These are phyloP conservation scores for Brachyrhaphis roseni DNA, from an alignment of 2,797 vertebrate genomes.

Conservation along the genomic window DNA sequence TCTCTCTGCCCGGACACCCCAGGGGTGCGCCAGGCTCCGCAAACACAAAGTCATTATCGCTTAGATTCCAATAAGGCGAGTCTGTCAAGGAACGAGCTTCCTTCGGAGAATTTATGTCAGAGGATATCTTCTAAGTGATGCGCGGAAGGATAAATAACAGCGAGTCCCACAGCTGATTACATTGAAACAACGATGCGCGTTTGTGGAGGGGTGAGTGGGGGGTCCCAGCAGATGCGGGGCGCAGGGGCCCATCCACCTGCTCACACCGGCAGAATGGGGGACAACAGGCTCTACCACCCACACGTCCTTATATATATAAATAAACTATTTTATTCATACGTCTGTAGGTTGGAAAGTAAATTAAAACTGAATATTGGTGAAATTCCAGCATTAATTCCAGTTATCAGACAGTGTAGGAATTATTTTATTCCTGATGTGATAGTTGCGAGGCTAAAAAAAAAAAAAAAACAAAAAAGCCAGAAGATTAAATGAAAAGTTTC, in stretches of 20 bases:
- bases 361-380: neutral
- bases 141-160: constrained; percentile 78
- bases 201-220: constrained; percentile 81
- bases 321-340: neutral
- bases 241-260: constrained; percentile 75
- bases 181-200: constrained; percentile 83
- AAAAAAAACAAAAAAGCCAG: neutral
- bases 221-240: constrained; percentile 68
- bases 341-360: neutral
- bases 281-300: constrained; percentile 17
- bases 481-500: constrained; percentile 46
- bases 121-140: constrained; percentile 78
- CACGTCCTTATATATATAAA: neutral
- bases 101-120: constrained; percentile 79
- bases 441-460: no score
- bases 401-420: neutral
- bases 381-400: neutral
- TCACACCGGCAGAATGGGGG: constrained; percentile 4
- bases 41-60: constrained; percentile 83
- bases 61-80: constrained; percentile 80
- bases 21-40: constrained; percentile 71
- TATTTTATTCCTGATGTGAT: constrained; percentile 3
- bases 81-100: constrained; percentile 78
- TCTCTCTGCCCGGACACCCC: constrained; percentile 63
- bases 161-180: constrained; percentile 75